Evolutionary conservation across 2,113 vertebrate genomes (phyloP).

Genomic region (Vidua macroura): DNA sequence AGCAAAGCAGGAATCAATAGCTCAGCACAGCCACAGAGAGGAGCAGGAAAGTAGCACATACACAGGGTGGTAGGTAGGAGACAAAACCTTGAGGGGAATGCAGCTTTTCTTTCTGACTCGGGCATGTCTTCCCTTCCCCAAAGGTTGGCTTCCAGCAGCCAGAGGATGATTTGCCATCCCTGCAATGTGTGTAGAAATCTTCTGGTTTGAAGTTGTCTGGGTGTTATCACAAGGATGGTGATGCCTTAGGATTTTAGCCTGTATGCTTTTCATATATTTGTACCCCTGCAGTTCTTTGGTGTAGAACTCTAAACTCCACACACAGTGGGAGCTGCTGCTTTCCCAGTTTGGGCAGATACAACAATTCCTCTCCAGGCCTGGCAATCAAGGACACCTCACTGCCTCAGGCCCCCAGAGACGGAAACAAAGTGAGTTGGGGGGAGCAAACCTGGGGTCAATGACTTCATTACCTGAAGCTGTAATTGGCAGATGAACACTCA

Average conservation of each 20-base stretch:
- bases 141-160: neutral
- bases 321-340: neutral
- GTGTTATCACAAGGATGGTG: neutral
- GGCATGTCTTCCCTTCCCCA: neutral
- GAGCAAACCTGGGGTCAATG: neutral
- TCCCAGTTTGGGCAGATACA: neutral
- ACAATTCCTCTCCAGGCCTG: neutral
- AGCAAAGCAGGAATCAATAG: slow-evolving; percentile 1
- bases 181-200: neutral
- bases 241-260: neutral
- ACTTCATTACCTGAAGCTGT: neutral
- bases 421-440: neutral
- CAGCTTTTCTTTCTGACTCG: neutral
- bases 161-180: neutral
- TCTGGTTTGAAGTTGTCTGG: neutral
- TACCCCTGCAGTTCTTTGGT: neutral
- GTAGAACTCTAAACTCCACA: neutral
- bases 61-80: neutral
- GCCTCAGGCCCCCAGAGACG: neutral
- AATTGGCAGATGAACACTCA: neutral
- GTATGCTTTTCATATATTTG: neutral
- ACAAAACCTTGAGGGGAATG: neutral
- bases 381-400: neutral
- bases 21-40: neutral
- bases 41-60: neutral